Conservation (phyloP, 2,113 vertebrate genomes). For the Oncorhynchus clarkii region DNA sequence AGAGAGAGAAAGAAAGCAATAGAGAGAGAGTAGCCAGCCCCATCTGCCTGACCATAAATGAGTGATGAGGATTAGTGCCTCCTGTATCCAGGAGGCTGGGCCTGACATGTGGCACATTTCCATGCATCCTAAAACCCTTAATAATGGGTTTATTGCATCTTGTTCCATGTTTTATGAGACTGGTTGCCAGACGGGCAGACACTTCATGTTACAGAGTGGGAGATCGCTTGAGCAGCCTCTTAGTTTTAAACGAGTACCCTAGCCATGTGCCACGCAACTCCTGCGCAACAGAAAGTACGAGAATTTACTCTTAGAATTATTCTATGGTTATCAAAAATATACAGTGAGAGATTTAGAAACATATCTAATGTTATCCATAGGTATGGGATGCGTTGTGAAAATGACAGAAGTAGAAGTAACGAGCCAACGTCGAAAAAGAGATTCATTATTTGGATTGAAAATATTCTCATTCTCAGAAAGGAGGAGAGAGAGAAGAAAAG, state of each 20-base stretch:
- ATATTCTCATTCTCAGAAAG: not conserved
- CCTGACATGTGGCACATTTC: not conserved
- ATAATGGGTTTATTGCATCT: slow-evolving; percentile 1
- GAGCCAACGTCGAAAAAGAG: no score
- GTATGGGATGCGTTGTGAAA: no score
- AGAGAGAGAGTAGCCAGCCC: not conserved
- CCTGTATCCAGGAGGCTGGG: not conserved
- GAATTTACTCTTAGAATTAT: no score
- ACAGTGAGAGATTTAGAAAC: no score
- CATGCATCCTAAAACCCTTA: not conserved
- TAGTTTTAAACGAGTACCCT: no score
- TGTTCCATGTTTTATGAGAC: slow-evolving; percentile 21
- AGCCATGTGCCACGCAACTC: no score
- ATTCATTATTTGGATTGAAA: not conserved
- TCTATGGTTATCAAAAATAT: no score
- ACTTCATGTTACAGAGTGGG: not conserved
- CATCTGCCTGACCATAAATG: not conserved
- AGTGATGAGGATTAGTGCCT: not conserved
- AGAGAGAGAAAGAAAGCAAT: not conserved
- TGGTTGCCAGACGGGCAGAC: slow-evolving; percentile 7
- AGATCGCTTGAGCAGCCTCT: not conserved
- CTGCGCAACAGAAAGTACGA: no score
- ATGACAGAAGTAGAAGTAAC: no score
- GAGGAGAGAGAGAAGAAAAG: not conserved
- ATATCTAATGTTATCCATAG: not conserved